A percentile compares a stretch with the other conserved stretches of the same genome.
phyloP scores from a whole-genome alignment of 2,797 vertebrate genomes.

The Carduelis carduelis region DNA sequence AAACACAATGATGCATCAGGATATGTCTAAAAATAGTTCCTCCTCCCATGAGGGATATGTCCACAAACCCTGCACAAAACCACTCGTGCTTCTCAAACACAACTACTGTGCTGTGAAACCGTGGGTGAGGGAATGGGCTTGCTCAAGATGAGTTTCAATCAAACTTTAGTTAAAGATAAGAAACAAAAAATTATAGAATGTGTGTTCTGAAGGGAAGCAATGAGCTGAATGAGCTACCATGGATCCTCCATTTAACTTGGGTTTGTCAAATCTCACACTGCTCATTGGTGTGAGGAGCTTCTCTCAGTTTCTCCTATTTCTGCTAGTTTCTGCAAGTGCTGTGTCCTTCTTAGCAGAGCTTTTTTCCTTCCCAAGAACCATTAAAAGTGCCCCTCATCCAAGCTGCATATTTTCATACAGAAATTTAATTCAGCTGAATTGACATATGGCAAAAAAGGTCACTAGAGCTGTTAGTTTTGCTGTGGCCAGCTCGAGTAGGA shows the following conservation, averaged over 20 bases:
- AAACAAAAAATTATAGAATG: background rate
- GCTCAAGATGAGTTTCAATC: background rate
- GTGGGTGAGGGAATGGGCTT: background rate
- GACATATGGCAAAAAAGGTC: background rate
- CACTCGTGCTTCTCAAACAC: background rate
- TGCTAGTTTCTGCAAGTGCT: background rate
- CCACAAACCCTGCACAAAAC: slow-evolving; percentile 54
- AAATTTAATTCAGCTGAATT: background rate
- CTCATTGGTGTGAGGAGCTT: background rate
- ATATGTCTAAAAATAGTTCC: slow-evolving; percentile 17
- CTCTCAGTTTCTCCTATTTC: background rate
- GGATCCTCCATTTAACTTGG: background rate
- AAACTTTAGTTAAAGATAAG: background rate
- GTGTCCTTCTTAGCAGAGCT: background rate
- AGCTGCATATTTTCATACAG: background rate
- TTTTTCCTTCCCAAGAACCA: background rate
- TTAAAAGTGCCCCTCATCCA: background rate
- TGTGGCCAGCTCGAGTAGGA: background rate
- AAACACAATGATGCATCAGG: slow-evolving; percentile 49
- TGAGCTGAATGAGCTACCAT: background rate
- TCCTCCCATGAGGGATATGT: background rate
- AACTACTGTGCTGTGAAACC: background rate
- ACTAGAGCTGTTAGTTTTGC: background rate
- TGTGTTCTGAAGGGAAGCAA: background rate
- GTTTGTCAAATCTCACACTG: background rate